Percentiles rank a stretch among this genome's conserved stretches.
phyloP scores from a whole-genome alignment of 2,113 vertebrate species.

The Petrocephalus microphthalmus region DNA sequence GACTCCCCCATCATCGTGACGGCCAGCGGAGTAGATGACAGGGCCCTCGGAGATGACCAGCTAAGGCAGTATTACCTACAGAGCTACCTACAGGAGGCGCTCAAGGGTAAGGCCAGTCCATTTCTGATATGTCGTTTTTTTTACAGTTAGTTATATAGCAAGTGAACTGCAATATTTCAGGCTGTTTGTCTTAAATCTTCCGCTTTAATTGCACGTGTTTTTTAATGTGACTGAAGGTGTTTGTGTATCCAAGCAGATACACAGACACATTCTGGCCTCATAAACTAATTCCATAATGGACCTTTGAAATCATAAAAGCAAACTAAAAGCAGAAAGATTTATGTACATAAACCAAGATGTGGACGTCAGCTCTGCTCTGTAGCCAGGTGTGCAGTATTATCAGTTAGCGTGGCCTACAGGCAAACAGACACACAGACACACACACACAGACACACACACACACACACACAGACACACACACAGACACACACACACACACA shows the following conservation, averaged over 20 bases:
- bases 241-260: not conserved
- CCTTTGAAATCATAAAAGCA: constrained; percentile 44
- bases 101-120: constrained; percentile 71
- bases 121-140: not conserved
- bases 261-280: not conserved
- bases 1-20: constrained; percentile 71
- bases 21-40: constrained; percentile 82
- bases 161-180: not conserved
- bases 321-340: not conserved
- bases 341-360: not conserved
- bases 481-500: not conserved
- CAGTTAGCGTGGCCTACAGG: not conserved
- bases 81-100: constrained; percentile 76
- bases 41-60: constrained; percentile 62
- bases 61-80: constrained; percentile 75
- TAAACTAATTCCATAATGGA: constrained; percentile 39
- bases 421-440: no score
- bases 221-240: not conserved
- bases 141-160: not conserved
- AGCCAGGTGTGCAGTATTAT: not conserved
- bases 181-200: not conserved
- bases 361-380: not conserved
- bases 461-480: not conserved
- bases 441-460: not conserved
- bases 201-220: not conserved